Base-by-base conservation (phyloP, 2,797 vertebrate genomes). In the Austrolebias charrua region DNA sequence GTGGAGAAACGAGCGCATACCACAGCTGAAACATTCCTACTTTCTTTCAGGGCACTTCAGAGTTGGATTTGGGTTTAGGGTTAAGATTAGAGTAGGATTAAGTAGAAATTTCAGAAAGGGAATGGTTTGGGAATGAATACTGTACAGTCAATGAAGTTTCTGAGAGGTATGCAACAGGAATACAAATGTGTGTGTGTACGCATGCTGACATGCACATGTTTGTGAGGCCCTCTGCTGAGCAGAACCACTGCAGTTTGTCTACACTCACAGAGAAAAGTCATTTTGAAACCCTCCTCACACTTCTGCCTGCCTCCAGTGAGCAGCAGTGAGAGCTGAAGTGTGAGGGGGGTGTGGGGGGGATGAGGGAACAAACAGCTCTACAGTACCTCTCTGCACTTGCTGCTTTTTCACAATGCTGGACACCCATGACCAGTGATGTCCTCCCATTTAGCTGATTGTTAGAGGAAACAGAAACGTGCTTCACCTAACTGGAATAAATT, bases 251-350 rank as follows among this genome's bases (percentile, higher is more conserved):
- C 63, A 5, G 63, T 66, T 64, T 66, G 71, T 68, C 60, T 29
- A 69, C 35, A 53, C 54, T 65, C 29, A 43, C 60, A 71, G 61
- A 46, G 71, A 84, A 60, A 75, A 87, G 82, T 86, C 86, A 88
- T 88, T n/a, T n/a, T 86, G 75, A 86, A 87, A 89, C 83, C 80
- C 86, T 77, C 55, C 80, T 88, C 88, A 86, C 85, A 86, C 78
- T 79, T 76, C 75, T 60, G 76, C 71, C 40, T 80, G 80, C 76
- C 74, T 86, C 64, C 75, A 76, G 75, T 76, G 48, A 75, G 66
- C 67, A 71, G 79, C 38, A 3, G 74, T 65, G 20, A 31, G 66
- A 13, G 62, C 19, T 31, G 61, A 24, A 24, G 42, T 53, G 45
- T 20, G 47, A 24, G 16, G 18, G 18, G 20, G 14, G 15, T 14